Percentiles rank a stretch among this genome's conserved stretches.
These are phyloP conservation scores for Gambusia yucatana DNA, from an alignment of 2,797 vertebrate species.

Conservation along the genomic window DNA sequence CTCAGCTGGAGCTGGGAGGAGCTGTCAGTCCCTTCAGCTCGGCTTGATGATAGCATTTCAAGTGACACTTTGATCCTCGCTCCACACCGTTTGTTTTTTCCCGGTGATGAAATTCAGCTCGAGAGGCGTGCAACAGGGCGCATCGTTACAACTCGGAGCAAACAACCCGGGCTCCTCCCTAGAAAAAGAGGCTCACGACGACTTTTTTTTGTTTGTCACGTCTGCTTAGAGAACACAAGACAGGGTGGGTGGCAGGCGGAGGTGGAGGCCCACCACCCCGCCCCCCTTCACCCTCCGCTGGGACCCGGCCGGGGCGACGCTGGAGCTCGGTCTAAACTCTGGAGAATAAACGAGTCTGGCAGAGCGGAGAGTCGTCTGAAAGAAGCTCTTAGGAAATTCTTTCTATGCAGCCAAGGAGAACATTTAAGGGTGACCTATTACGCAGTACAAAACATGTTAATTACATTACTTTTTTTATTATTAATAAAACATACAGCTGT, in stretches of 20 bases:
- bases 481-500: too few relatives aligned
- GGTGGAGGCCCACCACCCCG: constrained; percentile 15
- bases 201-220: constrained; percentile 42
- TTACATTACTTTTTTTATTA: too few relatives aligned
- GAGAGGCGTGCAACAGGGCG: constrained; percentile 73
- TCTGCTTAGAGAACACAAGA: constrained; percentile 37
- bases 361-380: constrained; percentile 27
- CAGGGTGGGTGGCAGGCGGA: constrained; percentile 30
- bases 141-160: constrained; percentile 73
- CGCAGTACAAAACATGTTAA: too few relatives aligned
- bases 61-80: constrained; percentile 79
- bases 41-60: constrained; percentile 79
- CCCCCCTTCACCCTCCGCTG: constrained; percentile 11
- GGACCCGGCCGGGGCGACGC: constrained; percentile 29
- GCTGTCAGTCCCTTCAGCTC: constrained; percentile 71
- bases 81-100: constrained; percentile 73
- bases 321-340: constrained; percentile 34
- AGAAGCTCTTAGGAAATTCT: constrained; percentile 13
- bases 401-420: constrained; percentile 22
- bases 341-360: constrained; percentile 54
- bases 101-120: constrained; percentile 76
- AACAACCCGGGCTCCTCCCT: constrained; percentile 58
- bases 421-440: not conserved
- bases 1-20: constrained; percentile 69
- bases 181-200: constrained; percentile 47